Base-by-base conservation (phyloP, 2,888 invertebrate genomes). In the Calliphora vomitoria region DNA sequence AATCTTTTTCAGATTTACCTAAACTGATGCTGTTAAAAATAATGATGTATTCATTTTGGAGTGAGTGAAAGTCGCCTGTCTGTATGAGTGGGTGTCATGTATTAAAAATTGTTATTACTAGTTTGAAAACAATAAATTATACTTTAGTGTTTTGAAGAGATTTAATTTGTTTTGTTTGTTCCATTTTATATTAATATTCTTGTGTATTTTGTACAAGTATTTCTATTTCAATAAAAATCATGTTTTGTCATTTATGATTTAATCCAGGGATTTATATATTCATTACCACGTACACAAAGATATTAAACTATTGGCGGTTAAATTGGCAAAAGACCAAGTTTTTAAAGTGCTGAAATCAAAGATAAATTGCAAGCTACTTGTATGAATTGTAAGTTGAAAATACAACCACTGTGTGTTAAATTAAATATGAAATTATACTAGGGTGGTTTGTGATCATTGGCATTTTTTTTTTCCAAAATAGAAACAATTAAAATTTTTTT, bases 301-400 rank as follows among this genome's bases (percentile, higher is more conserved):
- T 64, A 64, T 64, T 38, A 64, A 20, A 60, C 20, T 50, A 25
- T 72, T 74, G 79, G 35, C 18, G 69, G 35, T 71, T 35, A 62
- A 80, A 71, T 80, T 80, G 80, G 80, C 80, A 80, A n/a, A 18
- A 13, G 38, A 80, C 71, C 80, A 80, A 80, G 31, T 60, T 71
- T 47, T 62, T 41, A 38, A 80, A 80, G 71, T 72, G 81, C 53
- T 72, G 6, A 62, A 72, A 81, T 53, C 50, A 64, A 35, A 62
- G 35, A 68, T 69, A 44, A 62, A 58, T 80, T 64, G 35, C 72
- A 41, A 64, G 47, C 81, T 72, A 72, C 64, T 81, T 71, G 62
- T 64, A 13, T 72, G 72, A 81, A 44, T 64, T 62, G 50, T 64
- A 47, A 47, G 8, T 71, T 4, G 50, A 25, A 25, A 1, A 25